These are phyloP conservation scores for Catharus ustulatus DNA, from an alignment of 2,797 vertebrate species.

Conservation along the genomic window DNA sequence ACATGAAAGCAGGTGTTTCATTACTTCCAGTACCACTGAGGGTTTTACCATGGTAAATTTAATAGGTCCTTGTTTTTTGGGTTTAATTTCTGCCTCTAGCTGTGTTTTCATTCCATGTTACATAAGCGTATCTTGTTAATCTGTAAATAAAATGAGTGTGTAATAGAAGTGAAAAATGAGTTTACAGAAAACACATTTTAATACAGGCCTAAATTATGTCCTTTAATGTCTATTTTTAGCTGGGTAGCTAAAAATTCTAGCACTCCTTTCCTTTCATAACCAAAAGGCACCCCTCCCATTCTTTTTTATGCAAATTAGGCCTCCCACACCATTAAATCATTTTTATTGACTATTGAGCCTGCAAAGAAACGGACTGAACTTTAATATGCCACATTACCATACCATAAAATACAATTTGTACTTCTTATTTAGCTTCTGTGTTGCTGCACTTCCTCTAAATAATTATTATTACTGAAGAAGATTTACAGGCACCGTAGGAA, in stretches of 20 bases:
- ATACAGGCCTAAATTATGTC: conserved; percentile 6
- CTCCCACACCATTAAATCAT: conserved; percentile 34
- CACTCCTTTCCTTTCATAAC: background rate
- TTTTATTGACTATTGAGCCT: conserved; percentile 46
- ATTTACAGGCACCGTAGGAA: conserved; percentile 29
- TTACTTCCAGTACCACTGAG: background rate
- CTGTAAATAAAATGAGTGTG: conserved; percentile 42
- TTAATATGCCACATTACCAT: conserved; percentile 37
- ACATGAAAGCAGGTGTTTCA: background rate
- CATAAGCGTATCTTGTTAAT: conserved; percentile 2
- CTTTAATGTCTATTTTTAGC: conserved; percentile 52
- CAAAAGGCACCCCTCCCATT: conserved; percentile 8
- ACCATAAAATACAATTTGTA: conserved; percentile 53
- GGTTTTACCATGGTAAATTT: background rate
- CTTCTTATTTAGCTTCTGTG: conserved; percentile 54
- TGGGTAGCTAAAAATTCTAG: background rate
- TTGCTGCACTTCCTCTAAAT: conserved; percentile 51
- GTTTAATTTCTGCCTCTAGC: conserved; percentile 8
- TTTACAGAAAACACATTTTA: conserved; percentile 51
- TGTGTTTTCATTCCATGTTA: conserved; percentile 18
- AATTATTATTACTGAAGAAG: conserved; percentile 49
- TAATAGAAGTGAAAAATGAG: conserved; percentile 50
- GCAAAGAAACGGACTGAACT: conserved; percentile 33
- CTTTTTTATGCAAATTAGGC: conserved; percentile 48
- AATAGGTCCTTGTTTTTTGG: background rate